Conservation (phyloP, 2,113 vertebrate species). For the Bucco capensis region DNA sequence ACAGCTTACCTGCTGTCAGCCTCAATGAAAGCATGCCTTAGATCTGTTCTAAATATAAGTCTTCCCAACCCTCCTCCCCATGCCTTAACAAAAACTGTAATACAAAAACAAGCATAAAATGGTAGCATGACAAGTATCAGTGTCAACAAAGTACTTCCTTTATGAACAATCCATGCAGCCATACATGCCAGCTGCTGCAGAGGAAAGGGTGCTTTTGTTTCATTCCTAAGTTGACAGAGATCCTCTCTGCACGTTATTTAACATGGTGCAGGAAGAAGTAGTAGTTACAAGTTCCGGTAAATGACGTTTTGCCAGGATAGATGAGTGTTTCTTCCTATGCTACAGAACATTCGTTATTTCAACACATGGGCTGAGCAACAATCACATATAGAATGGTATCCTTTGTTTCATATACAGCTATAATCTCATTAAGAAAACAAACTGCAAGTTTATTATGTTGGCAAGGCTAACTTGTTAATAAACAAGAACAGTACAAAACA, state of each 20-base stretch:
- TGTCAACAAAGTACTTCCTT: background rate
- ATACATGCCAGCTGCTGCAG: background rate
- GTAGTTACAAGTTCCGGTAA: background rate
- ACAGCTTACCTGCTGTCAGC: background rate
- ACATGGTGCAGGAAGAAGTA: background rate
- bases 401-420: background rate
- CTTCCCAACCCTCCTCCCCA: background rate
- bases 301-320: background rate
- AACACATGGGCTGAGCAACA: background rate
- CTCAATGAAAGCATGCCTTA: background rate
- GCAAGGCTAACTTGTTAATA: background rate
- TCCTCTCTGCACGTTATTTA: background rate
- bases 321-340: background rate
- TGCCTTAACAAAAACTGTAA: background rate
- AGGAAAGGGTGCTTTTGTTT: background rate
- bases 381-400: background rate
- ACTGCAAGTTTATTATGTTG: background rate
- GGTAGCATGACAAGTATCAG: background rate
- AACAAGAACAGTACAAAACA: background rate
- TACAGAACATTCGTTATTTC: background rate
- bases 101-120: background rate
- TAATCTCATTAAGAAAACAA: slow-evolving; percentile 1
- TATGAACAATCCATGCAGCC: background rate
- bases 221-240: background rate
- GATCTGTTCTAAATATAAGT: background rate